phyloP scores from a whole-genome alignment of 2,113 vertebrate genomes.

The Erythrocercus mccallii region DNA sequence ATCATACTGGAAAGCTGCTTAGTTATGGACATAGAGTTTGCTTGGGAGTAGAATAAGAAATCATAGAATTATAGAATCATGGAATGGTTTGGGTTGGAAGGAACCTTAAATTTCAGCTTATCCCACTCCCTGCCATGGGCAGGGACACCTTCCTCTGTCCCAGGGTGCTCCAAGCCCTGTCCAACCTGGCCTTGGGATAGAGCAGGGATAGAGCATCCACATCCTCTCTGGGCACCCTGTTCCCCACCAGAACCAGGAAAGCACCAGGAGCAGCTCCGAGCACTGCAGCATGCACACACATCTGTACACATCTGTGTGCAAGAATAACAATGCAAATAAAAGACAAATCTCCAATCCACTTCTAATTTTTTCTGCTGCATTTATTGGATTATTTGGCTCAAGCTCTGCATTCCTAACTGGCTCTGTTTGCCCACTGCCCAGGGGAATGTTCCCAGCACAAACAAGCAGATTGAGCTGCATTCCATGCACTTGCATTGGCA shows the following conservation, averaged over 20 bases:
- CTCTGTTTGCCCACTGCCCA: not conserved
- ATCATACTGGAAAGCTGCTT: not conserved
- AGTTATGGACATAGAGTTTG: not conserved
- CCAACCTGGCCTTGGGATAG: accelerated
- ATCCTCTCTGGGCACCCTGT: not conserved
- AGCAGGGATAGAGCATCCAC: not conserved
- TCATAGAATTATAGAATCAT: accelerated
- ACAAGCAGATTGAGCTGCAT: not conserved
- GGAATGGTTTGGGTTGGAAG: not conserved
- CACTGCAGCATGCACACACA: not conserved
- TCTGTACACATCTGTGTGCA: not conserved
- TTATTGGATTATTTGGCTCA: not conserved
- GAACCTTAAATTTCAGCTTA: not conserved
- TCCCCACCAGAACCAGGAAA: not conserved
- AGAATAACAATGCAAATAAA: not conserved
- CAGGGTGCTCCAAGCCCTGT: not conserved
- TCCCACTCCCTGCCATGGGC: not conserved
- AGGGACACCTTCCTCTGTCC: not conserved
- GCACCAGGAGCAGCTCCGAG: not conserved
- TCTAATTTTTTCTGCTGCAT: not conserved
- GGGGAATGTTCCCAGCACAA: not conserved
- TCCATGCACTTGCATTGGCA: not conserved
- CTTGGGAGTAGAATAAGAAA: not conserved
- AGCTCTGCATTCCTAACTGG: not conserved
- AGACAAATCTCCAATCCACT: not conserved